A percentile compares a stretch with the other conserved stretches of the same genome.
Conservation (phyloP, 2,113 vertebrate genomes). For the Rhizomys pruinosus region DNA sequence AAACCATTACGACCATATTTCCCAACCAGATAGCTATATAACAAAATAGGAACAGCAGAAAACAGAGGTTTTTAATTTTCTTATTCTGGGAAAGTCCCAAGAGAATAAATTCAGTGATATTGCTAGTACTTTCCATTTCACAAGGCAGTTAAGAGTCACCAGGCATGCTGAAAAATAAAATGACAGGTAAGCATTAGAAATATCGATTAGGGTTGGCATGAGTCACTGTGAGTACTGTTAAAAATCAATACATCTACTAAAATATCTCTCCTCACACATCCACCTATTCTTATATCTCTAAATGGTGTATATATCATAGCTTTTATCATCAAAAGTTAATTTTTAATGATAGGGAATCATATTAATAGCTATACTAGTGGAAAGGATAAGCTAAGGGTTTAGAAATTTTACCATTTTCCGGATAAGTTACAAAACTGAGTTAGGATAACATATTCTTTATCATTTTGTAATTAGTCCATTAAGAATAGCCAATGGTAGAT, state of each 20-base stretch:
- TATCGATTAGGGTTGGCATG: not conserved
- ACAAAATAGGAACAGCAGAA: slow-evolving; percentile 60
- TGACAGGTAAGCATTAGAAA: not conserved
- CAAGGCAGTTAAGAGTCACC: not conserved
- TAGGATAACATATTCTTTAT: not conserved
- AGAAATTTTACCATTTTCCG: not conserved
- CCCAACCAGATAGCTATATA: slow-evolving; percentile 59
- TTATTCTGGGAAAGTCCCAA: slow-evolving; percentile 71
- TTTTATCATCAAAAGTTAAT: not conserved
- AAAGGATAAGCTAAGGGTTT: not conserved
- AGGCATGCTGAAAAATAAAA: not conserved
- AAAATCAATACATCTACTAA: not conserved
- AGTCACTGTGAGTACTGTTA: not conserved
- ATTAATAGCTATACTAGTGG: not conserved
- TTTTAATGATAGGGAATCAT: not conserved
- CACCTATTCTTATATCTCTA: not conserved
- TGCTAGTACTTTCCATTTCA: slow-evolving; percentile 39
- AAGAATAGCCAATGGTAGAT: not conserved
- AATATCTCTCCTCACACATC: not conserved
- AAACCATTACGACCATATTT: slow-evolving; percentile 68
- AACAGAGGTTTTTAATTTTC: slow-evolving; percentile 53
- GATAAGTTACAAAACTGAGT: not conserved
- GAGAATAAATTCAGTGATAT: slow-evolving; percentile 65
- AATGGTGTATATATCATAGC: not conserved
- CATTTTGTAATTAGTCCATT: not conserved